phyloP scores from a whole-genome alignment of 1,140 invertebrate genomes.

The Carposina sasakii region DNA sequence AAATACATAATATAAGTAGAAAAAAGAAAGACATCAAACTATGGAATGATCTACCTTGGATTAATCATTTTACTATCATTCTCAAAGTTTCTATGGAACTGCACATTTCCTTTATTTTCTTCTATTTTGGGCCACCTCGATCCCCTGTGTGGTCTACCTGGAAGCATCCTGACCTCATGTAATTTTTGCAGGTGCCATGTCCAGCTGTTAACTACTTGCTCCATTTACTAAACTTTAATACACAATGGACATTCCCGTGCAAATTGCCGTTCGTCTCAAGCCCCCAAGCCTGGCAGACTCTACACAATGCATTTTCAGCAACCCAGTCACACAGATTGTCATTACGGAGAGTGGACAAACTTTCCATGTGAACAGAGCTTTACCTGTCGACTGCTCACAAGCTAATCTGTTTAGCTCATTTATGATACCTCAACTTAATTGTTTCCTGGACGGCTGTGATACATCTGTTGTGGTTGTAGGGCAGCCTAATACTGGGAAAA shows the following conservation, averaged over 20 bases:
- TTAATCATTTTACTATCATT: no score
- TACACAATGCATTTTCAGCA: slow-evolving; percentile 71
- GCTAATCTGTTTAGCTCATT: slow-evolving; percentile 60
- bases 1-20: no score
- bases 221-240: no score
- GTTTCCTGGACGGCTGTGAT: slow-evolving; percentile 80
- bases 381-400: slow-evolving; percentile 73
- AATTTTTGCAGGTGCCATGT: no score
- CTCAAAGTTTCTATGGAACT: no score
- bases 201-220: no score
- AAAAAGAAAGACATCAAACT: no score
- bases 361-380: slow-evolving; percentile 75
- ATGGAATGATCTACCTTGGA: no score
- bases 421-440: slow-evolving; percentile 73
- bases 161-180: no score
- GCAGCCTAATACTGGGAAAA: slow-evolving; percentile 84
- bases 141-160: no score
- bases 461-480: slow-evolving; percentile 85
- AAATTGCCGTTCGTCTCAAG: slow-evolving; percentile 74
- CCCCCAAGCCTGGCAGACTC: slow-evolving; percentile 64
- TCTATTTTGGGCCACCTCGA: no score
- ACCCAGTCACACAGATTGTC: slow-evolving; percentile 72
- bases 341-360: slow-evolving; percentile 72
- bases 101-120: no score
- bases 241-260: slow-evolving; percentile 75